Percentiles rank a stretch among this genome's conserved stretches.
These are phyloP conservation scores for Drosophila subsilvestris DNA, from an alignment of 2,888 invertebrate genomes.

Conservation along the genomic window DNA sequence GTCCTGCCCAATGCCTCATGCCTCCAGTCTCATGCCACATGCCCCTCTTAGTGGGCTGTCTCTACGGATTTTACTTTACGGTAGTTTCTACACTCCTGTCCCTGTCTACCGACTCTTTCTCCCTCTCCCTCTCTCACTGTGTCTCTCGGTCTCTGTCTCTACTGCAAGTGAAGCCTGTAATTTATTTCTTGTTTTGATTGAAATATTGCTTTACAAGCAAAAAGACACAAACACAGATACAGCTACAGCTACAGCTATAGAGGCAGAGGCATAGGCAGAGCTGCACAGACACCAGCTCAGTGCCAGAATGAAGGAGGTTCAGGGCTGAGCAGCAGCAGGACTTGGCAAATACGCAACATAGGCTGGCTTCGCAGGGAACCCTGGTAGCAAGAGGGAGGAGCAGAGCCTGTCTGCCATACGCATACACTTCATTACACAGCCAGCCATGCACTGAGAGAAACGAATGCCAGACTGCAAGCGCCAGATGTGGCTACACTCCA, in stretches of 20 bases:
- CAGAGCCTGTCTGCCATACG: conserved; percentile 67
- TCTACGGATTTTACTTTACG: conserved; percentile 61
- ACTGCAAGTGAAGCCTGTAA: conserved; percentile 73
- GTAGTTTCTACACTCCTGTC: conserved; percentile 49
- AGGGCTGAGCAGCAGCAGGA: conserved; percentile 39
- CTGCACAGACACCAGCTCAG: neutral
- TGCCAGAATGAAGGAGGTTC: conserved; percentile 2
- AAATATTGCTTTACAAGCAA: conserved; percentile 80
- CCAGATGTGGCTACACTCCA: neutral
- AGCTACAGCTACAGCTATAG: conserved; percentile 17
- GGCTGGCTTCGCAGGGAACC: conserved; percentile 41
- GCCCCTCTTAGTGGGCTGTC: conserved; percentile 26
- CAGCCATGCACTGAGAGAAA: conserved; percentile 50
- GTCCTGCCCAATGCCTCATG: conserved; percentile 5
- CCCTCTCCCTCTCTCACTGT: conserved; percentile 15
- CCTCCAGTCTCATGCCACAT: neutral
- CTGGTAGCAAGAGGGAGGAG: conserved; percentile 28
- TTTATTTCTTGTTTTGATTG: conserved; percentile 80
- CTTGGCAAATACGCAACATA: conserved; percentile 66
- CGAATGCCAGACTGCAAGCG: neutral
- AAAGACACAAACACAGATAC: conserved; percentile 63
- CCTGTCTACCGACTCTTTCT: too few species aligned
- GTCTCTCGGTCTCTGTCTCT: conserved; percentile 47
- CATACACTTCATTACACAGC: conserved; percentile 63
- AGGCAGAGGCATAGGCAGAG: neutral